Evolutionary conservation across 64 coral and sea anemone species (phyloP), one percentile per base, ranked within the genome.

Genomic region (Cladopsammia gracilis): DNA sequence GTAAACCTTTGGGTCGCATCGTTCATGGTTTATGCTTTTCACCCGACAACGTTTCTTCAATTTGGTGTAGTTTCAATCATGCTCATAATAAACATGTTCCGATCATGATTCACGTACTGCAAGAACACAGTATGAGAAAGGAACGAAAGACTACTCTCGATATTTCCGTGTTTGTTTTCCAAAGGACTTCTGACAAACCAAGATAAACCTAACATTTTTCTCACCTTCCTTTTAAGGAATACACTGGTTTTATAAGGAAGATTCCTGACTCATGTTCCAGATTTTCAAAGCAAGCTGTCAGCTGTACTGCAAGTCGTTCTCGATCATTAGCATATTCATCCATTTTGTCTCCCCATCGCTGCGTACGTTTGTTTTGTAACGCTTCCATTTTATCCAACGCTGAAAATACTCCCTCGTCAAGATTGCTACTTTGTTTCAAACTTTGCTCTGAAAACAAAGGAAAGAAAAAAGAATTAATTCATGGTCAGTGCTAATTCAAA

Each of bases 191-290:
- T 62, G 64, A 65, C 42, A 34, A 22, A 66, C 60, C 23, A n/a
- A 6, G 68, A 58, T 6, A 9, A 77, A 34, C 11, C 49, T n/a
- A 56, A 13, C 15, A n/a, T 48, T 25, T 18, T 62, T 56, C 75
- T 60, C 74, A 97, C 96, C 86, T 91, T 92, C 80, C 79, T 71
- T 94, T 86, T 20, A 91, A 86, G 19, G 92, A 97, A 20, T 94
- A 90, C 9, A 97, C 92, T 46, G 96, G 96, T 71, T 97, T 97
- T 48, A 97, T 97, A 1, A 97, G 92, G 61, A 97, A 97, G 42
- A 97, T 97, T 47, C 96, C 96, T 2, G 96, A 94, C 48, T 97
- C 83, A 24, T 91, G 86, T 20, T 97, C 96, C n/a, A 97, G 69
- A 57, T 86, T 93, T 46, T 94, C 88, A 84, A 97, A 97, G 20